phyloP scores from a whole-genome alignment of 2,888 invertebrate genomes.

The Ichneumoninae sp. region DNA sequence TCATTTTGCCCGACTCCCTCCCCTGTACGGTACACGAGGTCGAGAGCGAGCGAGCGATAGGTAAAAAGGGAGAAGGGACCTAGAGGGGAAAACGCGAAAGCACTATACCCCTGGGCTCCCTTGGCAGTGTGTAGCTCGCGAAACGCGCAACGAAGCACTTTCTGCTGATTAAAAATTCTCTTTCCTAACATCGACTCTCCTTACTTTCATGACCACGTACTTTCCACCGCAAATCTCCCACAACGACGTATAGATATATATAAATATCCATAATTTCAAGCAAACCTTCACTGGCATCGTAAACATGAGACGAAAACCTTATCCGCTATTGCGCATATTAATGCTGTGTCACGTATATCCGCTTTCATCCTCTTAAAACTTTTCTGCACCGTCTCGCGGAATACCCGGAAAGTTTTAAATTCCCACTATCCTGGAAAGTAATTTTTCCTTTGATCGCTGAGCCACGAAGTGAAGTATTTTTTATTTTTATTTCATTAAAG shows the following conservation, averaged over 20 bases:
- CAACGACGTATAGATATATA: background rate
- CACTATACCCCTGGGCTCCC: background rate
- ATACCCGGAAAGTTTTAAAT: background rate
- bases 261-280: background rate
- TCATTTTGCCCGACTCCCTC: too few relatives aligned
- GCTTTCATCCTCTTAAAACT: background rate
- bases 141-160: conserved; percentile 48
- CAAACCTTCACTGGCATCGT: background rate
- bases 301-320: background rate
- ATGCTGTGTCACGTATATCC: background rate
- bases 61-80: background rate
- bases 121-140: conserved; percentile 12
- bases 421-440: background rate
- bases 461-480: background rate
- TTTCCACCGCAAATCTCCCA: background rate
- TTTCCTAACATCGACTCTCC: conserved; percentile 57
- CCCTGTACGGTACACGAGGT: too few relatives aligned
- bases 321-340: background rate
- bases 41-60: background rate
- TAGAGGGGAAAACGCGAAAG: background rate
- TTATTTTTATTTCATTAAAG: background rate
- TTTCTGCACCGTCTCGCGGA: background rate
- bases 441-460: background rate
- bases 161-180: conserved; percentile 63
- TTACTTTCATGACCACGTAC: background rate